A percentile compares a stretch with the other conserved stretches of the same genome.
Evolutionary conservation across 2,113 vertebrate genomes (phyloP).

Genomic region (Monarcha castaneiventris): DNA sequence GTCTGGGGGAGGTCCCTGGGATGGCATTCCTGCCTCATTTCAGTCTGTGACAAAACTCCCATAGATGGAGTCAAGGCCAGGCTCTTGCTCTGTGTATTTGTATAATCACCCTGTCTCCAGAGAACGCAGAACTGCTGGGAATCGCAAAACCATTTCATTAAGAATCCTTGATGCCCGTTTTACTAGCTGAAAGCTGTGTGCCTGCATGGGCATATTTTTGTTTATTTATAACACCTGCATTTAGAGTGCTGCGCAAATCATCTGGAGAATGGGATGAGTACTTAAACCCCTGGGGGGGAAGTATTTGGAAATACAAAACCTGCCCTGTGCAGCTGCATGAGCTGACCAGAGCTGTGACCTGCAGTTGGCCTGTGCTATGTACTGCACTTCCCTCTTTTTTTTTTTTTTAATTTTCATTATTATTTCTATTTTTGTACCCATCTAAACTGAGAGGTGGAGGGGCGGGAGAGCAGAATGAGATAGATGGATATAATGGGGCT

Average conservation of each 20-base stretch:
- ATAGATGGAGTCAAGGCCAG: not conserved
- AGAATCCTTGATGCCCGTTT: not conserved
- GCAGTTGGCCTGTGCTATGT: not conserved
- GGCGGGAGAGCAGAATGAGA: not conserved
- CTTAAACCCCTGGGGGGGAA: not conserved
- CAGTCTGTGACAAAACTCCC: not conserved
- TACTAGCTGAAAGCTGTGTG: not conserved
- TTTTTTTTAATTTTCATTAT: not conserved
- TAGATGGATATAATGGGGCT: not conserved
- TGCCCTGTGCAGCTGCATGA: not conserved
- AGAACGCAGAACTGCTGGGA: not conserved
- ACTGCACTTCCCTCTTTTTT: not conserved
- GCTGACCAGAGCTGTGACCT: not conserved
- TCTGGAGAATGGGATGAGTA: not conserved
- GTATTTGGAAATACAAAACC: constrained; percentile 14
- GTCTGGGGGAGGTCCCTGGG: not conserved
- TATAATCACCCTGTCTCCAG: not conserved
- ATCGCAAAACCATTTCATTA: not conserved
- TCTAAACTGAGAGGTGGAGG: not conserved
- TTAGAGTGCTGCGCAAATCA: not conserved
- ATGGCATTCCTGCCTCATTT: not conserved
- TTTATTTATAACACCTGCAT: constrained; percentile 46
- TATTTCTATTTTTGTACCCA: not conserved
- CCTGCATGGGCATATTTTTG: not conserved
- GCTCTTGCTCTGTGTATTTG: not conserved